These are phyloP conservation scores for Schizaphis graminum DNA, from an alignment of 2,888 invertebrate genomes.

Conservation along the genomic window DNA sequence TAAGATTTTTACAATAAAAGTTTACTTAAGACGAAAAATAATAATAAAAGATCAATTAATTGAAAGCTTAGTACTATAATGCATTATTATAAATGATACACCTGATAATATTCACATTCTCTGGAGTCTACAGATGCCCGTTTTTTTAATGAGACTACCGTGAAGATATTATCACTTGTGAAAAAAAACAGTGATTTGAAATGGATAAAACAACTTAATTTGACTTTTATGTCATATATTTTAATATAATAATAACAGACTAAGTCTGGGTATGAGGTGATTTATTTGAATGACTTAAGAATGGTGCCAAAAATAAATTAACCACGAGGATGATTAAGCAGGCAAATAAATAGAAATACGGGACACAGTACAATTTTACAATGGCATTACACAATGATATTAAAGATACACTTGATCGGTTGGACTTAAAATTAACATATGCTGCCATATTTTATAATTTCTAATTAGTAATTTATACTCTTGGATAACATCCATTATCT, in stretches of 20 bases:
- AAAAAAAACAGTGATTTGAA: background rate
- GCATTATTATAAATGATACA: background rate
- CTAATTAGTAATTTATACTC: background rate
- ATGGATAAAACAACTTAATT: background rate
- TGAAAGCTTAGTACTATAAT: background rate
- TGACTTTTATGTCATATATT: background rate
- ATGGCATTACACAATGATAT: background rate
- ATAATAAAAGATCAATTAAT: background rate
- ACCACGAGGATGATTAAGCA: background rate
- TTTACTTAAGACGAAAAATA: background rate
- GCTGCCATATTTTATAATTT: background rate
- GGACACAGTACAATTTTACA: background rate
- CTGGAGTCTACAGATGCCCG: background rate
- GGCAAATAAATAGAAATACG: background rate
- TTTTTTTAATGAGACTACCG: background rate
- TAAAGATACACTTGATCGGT: background rate
- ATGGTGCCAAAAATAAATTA: background rate
- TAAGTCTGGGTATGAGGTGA: background rate
- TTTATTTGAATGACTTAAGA: background rate
- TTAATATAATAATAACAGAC: background rate
- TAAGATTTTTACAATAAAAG: background rate
- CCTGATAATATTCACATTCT: background rate
- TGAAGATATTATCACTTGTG: background rate
- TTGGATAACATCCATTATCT: background rate
- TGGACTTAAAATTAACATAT: background rate